Evolutionary conservation across 2,113 vertebrate species (phyloP), one percentile per base, ranked within the genome.

Genomic region (Pao palembangensis): DNA sequence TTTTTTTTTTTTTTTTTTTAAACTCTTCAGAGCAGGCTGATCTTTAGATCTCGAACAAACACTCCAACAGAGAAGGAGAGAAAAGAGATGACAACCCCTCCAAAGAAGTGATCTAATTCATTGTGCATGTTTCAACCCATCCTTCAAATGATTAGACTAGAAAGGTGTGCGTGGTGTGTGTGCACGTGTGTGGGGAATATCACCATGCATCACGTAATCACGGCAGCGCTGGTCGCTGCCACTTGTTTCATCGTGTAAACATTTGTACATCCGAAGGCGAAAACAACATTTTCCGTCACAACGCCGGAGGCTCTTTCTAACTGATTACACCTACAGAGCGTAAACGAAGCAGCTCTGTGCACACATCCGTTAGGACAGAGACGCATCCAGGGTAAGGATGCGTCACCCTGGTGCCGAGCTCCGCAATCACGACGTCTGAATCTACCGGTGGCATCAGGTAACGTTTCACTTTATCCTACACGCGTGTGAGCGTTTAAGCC

Each of bases 11-110:
- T 34, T 21, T 31, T 51, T 12, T 21, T 23, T 43, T n/a, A 23
- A 51, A 16, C 6, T 52, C 20, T 5, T 42, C 6, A 4, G 23
- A 44, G 48, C 42, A 12, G 16, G 56, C 44, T 31, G 42, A 41
- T 58, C 8, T 63, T 21, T 53, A 76, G 62, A 68, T 60, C 69
- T 65, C 67, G 70, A 82, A 76, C 28, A 67, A 74, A 72, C 51
- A 46, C 28, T 56, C 56, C 11, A 71, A 63, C 67, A 50, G 54
- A 57, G 11, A 25, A 38, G 23, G 34, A 59, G 63, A 49, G 11
- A 25, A 34, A 3, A 6, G 43, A 51, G 43, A 51, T 51, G 8
- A 15, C 58, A 52, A 47, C 48, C 16, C 20, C 51, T 56, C 71
- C 8, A 64, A 63, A 67, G 60, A 54, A 52, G 38, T 61, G 16